Evolutionary conservation across 2,113 vertebrate species (phyloP), one percentile per base, ranked within the genome.

Genomic region (Silurus glanis): DNA sequence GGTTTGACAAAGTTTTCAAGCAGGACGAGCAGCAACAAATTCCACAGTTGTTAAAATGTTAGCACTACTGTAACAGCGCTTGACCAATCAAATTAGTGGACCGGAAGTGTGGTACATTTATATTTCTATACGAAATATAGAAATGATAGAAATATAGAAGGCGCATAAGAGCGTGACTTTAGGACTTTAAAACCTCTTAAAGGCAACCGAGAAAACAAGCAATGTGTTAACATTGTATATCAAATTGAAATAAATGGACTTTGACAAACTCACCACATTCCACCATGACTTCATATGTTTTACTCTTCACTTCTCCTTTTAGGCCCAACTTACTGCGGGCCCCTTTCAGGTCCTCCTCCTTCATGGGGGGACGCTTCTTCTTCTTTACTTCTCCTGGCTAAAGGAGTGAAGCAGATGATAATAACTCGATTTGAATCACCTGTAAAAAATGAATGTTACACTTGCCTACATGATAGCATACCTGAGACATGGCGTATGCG

Each of bases 261-360:
- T 64, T 64, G 61, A 8, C 37, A 83, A 82, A 91, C 94, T 96
- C 90, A 99, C 98, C 98, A 81, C 97, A 99, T 86, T 99, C 95
- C 83, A 90, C 94, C 97, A 99, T 97, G 92, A 99, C 98, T 93
- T 98, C 97, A 92, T 99, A 99, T 55, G 98, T 99, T 93, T 99
- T 99, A 88, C 97, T 98, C 93, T 98, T 98, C 90, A 97, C 96
- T 80, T 96, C 96, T 79, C 96, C 96, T 92, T 97, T 97, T 88
- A 96, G 94, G 49, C 94, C 81, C 89, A 99, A 95, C 83, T 97
- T 98, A 91, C 93, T 94, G 91, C 95, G 96, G n/a, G 98, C 97
- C 90, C 97, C 98, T 91, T 97, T 99, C 86, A 99, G 94, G 93
- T 99, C 98, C 92, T 99, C 97, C 89, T 96, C 97, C 91, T 99